These are phyloP conservation scores for Chrysogorgia sp. DNA, from an alignment of 92 coral and sea anemone species.

Conservation along the genomic window DNA sequence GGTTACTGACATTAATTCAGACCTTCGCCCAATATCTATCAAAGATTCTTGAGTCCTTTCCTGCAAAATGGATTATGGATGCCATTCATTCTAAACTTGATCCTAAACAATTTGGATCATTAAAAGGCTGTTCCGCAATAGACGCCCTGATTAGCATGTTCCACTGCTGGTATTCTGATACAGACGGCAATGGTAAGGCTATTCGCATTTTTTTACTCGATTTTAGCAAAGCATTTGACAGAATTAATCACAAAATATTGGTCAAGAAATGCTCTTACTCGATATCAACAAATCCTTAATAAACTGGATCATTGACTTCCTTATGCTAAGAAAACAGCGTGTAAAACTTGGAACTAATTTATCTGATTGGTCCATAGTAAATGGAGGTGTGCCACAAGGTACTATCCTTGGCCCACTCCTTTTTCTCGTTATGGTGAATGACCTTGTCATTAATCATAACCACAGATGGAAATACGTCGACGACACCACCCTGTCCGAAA, in stretches of 20 bases:
- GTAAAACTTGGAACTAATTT: not conserved
- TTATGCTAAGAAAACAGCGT: slow-evolving; percentile 16
- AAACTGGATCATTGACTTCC: slow-evolving; percentile 38
- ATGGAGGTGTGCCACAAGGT: slow-evolving; percentile 4
- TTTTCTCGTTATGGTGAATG: slow-evolving; percentile 4
- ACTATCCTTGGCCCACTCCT: slow-evolving; percentile 8
- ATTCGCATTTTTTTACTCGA: slow-evolving; percentile 29
- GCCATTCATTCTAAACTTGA: slow-evolving; percentile 37
- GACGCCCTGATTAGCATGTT: slow-evolving; percentile 26
- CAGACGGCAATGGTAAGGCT: slow-evolving; percentile 33
- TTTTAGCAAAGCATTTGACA: slow-evolving; percentile 32
- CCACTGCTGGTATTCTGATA: slow-evolving; percentile 31
- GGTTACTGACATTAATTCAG: no score
- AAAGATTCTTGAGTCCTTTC: slow-evolving; percentile 19
- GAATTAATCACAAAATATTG: slow-evolving; percentile 9
- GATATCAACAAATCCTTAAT: slow-evolving; percentile 2
- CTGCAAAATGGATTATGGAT: slow-evolving; percentile 17
- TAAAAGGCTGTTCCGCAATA: slow-evolving; percentile 28
- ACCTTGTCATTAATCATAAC: not conserved
- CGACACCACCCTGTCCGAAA: slow-evolving; percentile 20
- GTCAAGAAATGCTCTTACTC: slow-evolving; percentile 14
- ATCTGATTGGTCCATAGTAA: not conserved
- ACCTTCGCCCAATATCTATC: no score
- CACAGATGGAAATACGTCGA: slow-evolving; percentile 16
- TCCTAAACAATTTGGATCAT: slow-evolving; percentile 38